Percentiles rank a stretch among this genome's conserved stretches.
Conservation (phyloP, 2,888 invertebrate species). For the Scaptomyza parva region DNA sequence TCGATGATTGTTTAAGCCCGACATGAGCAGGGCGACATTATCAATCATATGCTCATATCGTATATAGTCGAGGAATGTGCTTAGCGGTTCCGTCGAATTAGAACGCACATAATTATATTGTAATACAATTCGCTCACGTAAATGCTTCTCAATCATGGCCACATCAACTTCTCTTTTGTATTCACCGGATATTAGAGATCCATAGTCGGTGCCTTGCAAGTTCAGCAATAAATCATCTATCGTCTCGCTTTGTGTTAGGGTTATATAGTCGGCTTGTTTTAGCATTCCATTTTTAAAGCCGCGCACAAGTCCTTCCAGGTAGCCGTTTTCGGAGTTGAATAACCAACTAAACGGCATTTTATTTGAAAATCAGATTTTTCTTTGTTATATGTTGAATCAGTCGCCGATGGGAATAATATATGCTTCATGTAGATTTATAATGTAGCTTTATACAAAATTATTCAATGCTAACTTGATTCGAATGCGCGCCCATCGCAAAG, state of each 20-base stretch:
- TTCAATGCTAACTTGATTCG: slow-evolving; percentile 33
- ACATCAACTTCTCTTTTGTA: slow-evolving; percentile 95
- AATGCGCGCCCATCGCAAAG: slow-evolving; percentile 20
- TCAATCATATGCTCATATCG: slow-evolving; percentile 99
- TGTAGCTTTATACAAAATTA: too few species aligned
- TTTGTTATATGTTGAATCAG: slow-evolving; percentile 3
- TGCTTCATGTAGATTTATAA: neutral
- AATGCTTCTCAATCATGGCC: slow-evolving; percentile 96
- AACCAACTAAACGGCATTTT: slow-evolving; percentile 85
- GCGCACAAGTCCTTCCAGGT: slow-evolving; percentile 97
- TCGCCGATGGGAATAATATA: neutral
- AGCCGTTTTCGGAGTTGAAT: slow-evolving; percentile 98
- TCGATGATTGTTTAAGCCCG: slow-evolving; percentile 97
- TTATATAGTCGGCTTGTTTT: slow-evolving; percentile 96
- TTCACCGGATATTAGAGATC: slow-evolving; percentile 97
- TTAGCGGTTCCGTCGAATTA: slow-evolving; percentile 97
- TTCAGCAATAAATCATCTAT: slow-evolving; percentile 98
- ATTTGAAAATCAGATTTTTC: neutral
- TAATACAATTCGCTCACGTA: slow-evolving; percentile 97
- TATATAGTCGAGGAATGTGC: slow-evolving; percentile 98
- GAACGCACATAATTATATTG: slow-evolving; percentile 98
- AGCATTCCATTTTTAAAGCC: slow-evolving; percentile 99
- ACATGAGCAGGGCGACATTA: slow-evolving; percentile 97
- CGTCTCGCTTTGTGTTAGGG: slow-evolving; percentile 98
- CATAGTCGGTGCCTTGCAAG: slow-evolving; percentile 98